Conservation (phyloP, 2,113 vertebrate species). For the Monopterus albus region DNA sequence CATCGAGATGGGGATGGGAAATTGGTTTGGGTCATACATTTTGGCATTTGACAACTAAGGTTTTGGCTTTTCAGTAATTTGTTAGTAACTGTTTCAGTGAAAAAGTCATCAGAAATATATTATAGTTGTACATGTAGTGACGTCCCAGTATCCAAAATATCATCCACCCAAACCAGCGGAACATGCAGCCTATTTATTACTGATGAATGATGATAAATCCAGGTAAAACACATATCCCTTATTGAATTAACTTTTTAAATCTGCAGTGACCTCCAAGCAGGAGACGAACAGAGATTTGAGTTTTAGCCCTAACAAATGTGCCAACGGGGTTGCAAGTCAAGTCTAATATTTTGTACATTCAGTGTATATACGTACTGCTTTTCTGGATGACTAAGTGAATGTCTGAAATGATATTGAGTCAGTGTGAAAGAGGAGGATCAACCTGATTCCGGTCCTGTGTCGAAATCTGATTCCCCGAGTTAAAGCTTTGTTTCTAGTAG, state of each 20-base stretch:
- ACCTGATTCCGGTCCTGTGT: not conserved
- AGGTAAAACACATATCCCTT: not conserved
- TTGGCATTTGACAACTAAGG: not conserved
- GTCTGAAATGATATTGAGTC: not conserved
- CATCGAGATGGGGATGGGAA: not conserved
- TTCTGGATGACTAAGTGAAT: conserved; percentile 2
- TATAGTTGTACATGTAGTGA: not conserved
- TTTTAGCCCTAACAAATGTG: conserved; percentile 42
- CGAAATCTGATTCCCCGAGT: too few relatives aligned
- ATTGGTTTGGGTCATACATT: not conserved
- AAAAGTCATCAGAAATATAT: not conserved
- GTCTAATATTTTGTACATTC: conserved; percentile 26
- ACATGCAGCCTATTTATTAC: not conserved
- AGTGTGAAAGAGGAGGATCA: conserved; percentile 25
- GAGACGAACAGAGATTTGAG: not conserved
- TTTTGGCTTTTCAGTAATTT: not conserved
- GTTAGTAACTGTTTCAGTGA: not conserved
- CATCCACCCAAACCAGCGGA: not conserved
- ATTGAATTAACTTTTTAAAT: not conserved
- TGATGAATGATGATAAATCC: not conserved
- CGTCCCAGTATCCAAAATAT: not conserved
- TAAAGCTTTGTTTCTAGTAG: too few relatives aligned
- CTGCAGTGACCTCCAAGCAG: not conserved
- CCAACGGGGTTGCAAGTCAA: conserved; percentile 57
- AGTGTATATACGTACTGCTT: conserved; percentile 30